A percentile compares a stretch with the other conserved stretches of the same genome.
These are phyloP conservation scores for Folsomia manolachei DNA, from an alignment of 2,888 invertebrate genomes.

Conservation along the genomic window DNA sequence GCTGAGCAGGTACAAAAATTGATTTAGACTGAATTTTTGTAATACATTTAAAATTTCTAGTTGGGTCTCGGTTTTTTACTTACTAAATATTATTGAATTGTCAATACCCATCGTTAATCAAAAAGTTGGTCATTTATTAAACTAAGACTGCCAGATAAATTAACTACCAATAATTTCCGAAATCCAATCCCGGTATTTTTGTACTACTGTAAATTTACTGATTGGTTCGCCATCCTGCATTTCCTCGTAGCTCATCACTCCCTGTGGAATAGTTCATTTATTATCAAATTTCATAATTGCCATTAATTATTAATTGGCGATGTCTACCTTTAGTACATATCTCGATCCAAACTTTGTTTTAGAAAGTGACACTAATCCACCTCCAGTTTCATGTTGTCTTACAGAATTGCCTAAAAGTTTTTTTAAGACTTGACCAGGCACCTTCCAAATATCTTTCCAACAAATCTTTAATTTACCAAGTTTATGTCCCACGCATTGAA, in stretches of 20 bases:
- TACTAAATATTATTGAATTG: too few relatives aligned
- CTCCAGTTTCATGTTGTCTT: slow-evolving; percentile 29
- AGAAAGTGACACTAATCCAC: slow-evolving; percentile 29
- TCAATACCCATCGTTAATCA: too few relatives aligned
- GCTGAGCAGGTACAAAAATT: too few relatives aligned
- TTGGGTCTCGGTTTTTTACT: too few relatives aligned
- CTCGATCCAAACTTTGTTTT: slow-evolving; percentile 36
- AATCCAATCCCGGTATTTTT: slow-evolving; percentile 27
- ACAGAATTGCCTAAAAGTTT: slow-evolving; percentile 20
- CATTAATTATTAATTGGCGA: too few relatives aligned
- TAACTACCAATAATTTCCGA: slow-evolving; percentile 5
- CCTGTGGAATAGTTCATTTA: background rate
- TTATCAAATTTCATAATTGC: too few relatives aligned
- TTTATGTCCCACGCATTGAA: slow-evolving; percentile 35
- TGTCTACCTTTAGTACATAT: slow-evolving; percentile 31
- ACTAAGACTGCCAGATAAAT: too few relatives aligned
- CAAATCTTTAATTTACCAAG: slow-evolving; percentile 26
- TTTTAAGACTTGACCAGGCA: background rate
- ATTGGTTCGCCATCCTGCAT: background rate
- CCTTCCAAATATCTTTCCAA: background rate
- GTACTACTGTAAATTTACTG: slow-evolving; percentile 18
- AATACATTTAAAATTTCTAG: too few relatives aligned
- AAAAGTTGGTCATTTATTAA: too few relatives aligned
- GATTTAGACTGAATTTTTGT: too few relatives aligned
- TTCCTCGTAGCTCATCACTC: slow-evolving; percentile 12